Evolutionary conservation across 2,113 vertebrate species (phyloP), one percentile per base, ranked within the genome.

Genomic region (Balaenoptera acutorostrata): DNA sequence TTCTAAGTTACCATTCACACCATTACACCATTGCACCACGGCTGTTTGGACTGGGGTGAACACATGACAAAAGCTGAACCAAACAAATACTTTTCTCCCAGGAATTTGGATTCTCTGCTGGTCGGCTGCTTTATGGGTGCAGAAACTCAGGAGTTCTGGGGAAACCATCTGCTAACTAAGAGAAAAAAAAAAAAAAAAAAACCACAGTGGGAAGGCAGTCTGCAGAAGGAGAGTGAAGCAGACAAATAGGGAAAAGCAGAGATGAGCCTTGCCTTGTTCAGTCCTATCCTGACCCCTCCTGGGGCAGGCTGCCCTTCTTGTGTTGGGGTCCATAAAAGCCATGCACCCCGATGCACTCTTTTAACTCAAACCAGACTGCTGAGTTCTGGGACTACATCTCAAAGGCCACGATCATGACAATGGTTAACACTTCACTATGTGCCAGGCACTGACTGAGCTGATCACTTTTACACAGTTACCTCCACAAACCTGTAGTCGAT

Each of bases 1-100:
- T 59, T 81, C 85, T 57, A 36, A 63, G 41, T 31, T 17, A 44
- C 52, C 72, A 27, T 17, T 52, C 66, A 6, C 31, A 23, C 10
- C 41, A 5, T 12, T 0, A 6, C 31, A 23, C 10, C 41, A 5
- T 12, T 0, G 0, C 1, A 1, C 5, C 93, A 52, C 46, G 92
- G 41, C 69, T 75, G 41, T 63, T 55, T 49, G 18, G 59, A 77
- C 7, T 10, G 23, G 27, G 39, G 2, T 29, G 4, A 77, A 88
- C 64, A 39, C 0, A 0, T 49, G 71, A 71, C 12, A 41, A 41
- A 74, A 77, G 63, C 49, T 33, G 6, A 74, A 66, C 31, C 74
- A 74, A 63, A 46, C 25, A n/a, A 41, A 59, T 10, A 44, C 18
- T 93, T 63, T 77, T 77, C 68, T 64, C 77, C 85, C n/a, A 52